phyloP scores from a whole-genome alignment of 2,113 vertebrate species.

The Herpetotheres cachinnans region DNA sequence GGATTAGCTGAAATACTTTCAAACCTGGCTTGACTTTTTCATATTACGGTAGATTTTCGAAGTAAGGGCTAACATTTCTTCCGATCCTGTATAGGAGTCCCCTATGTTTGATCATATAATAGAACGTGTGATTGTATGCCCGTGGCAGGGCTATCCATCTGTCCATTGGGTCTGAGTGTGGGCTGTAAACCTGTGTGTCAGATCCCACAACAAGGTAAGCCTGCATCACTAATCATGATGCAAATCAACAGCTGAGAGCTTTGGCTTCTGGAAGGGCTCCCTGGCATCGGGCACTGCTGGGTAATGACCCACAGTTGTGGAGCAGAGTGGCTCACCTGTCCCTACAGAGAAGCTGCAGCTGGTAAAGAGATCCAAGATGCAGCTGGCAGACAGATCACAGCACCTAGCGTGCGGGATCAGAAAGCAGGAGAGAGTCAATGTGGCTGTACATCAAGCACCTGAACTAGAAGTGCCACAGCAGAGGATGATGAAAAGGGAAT shows the following conservation, averaged over 20 bases:
- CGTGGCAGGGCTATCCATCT: not conserved
- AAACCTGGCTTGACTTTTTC: not conserved
- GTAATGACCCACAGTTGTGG: not conserved
- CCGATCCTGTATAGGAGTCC: not conserved
- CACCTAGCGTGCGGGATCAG: not conserved
- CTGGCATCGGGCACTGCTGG: not conserved
- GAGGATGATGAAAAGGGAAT: not conserved
- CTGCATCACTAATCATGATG: not conserved
- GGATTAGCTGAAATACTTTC: not conserved
- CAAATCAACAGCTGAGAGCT: not conserved
- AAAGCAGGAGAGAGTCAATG: not conserved
- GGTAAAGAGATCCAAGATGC: not conserved
- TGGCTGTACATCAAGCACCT: not conserved
- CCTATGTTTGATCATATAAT: not conserved
- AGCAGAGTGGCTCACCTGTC: not conserved
- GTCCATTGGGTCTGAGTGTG: not conserved
- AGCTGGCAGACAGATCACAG: not conserved
- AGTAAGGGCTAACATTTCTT: not conserved
- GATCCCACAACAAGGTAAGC: not conserved
- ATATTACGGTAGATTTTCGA: not conserved
- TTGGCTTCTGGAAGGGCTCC: not conserved
- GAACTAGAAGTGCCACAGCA: not conserved
- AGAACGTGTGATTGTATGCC: not conserved
- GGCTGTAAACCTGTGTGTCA: fast-evolving
- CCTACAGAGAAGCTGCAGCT: not conserved